Percentiles rank a stretch among this genome's conserved stretches.
phyloP scores from a whole-genome alignment of 2,888 invertebrate species.

The Erpobdella octoculata region DNA sequence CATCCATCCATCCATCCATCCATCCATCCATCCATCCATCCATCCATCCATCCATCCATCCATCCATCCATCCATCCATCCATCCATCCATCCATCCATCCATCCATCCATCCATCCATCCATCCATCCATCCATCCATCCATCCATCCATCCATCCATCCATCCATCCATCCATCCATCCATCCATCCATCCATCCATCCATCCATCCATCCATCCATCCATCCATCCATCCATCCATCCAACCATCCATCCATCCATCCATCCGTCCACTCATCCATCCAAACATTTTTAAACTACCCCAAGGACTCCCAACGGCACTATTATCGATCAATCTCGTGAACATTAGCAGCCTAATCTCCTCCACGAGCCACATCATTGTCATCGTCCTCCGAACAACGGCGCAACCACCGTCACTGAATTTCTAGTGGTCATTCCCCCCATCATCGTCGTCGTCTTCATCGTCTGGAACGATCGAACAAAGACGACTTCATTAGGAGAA shows the following conservation, averaged over 20 bases:
- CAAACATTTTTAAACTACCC: no score
- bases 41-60: conserved; percentile 26
- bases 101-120: conserved; percentile 27
- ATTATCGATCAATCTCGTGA: background rate
- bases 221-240: conserved; percentile 16
- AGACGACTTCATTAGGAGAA: background rate
- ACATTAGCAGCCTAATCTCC: no score
- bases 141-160: conserved; percentile 25
- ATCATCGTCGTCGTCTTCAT: background rate
- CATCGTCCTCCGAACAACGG: no score
- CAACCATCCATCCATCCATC: conserved; percentile 17
- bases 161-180: conserved; percentile 21
- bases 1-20: background rate
- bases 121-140: conserved; percentile 25
- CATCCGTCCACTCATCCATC: no score
- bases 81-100: conserved; percentile 27
- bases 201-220: background rate
- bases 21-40: conserved; percentile 8
- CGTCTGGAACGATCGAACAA: background rate
- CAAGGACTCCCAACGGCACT: background rate
- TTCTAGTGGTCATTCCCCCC: no score
- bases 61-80: conserved; percentile 24
- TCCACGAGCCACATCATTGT: no score
- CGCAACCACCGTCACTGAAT: no score
- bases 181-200: conserved; percentile 22